phyloP scores from a whole-genome alignment of 2,113 vertebrate genomes.

The Hepsetus odoe region DNA sequence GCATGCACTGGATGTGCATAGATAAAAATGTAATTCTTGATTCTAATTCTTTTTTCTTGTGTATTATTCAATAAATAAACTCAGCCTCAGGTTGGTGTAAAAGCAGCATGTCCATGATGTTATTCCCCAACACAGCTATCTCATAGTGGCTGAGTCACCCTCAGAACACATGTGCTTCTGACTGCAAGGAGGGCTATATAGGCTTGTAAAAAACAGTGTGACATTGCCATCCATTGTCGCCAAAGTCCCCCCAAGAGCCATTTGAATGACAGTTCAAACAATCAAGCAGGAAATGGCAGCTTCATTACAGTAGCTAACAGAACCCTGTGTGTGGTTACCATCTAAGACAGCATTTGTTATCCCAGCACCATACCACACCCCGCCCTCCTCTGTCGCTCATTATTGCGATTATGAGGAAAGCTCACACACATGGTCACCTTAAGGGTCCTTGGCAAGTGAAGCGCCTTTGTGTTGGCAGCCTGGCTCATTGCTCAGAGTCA shows the following conservation, averaged over 20 bases:
- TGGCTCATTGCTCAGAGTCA: neutral
- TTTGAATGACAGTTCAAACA: slow-evolving; percentile 39
- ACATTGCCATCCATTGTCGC: neutral
- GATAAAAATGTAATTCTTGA: neutral
- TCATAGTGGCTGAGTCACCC: neutral
- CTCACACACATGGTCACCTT: slow-evolving; percentile 11
- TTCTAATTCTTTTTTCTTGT: neutral
- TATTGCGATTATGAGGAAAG: slow-evolving; percentile 13
- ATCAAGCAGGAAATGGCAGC: slow-evolving; percentile 62
- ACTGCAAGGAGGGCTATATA: neutral
- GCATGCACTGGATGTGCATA: neutral
- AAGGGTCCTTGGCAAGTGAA: neutral
- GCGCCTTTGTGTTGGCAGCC: slow-evolving; percentile 33
- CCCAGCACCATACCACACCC: slow-evolving; percentile 9
- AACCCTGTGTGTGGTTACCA: slow-evolving; percentile 40
- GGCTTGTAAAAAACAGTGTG: neutral
- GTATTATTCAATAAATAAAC: neutral
- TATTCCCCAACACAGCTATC: neutral
- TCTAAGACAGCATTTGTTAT: slow-evolving; percentile 2
- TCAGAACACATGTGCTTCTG: neutral
- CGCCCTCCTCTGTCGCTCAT: neutral
- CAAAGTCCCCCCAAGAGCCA: slow-evolving; percentile 23
- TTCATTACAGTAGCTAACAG: slow-evolving; percentile 57
- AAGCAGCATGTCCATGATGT: neutral
- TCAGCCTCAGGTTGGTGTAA: neutral